Conservation (phyloP, 2,888 invertebrate species). For the Bembecia ichneumoniformis region DNA sequence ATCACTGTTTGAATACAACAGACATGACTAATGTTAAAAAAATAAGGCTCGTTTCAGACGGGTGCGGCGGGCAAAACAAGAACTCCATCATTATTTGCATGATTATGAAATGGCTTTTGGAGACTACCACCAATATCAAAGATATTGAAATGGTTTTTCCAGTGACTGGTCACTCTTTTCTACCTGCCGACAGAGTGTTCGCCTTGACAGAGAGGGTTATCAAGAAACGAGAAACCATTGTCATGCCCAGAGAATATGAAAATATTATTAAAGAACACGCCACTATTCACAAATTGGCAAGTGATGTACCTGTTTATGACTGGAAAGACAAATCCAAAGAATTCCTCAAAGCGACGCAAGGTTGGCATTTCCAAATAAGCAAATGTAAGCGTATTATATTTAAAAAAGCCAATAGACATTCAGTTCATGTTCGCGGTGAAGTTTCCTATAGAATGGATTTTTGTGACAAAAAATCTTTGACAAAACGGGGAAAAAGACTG, state of each 20-base stretch:
- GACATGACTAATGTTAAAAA: conserved; percentile 1
- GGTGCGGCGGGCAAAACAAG: conserved; percentile 5
- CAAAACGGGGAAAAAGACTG: no score
- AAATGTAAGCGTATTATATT: not conserved
- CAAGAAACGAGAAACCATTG: no score
- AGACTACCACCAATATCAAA: no score
- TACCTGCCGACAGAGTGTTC: no score
- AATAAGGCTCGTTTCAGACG: conserved; percentile 4
- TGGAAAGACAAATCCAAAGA: not conserved
- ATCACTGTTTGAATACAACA: conserved; percentile 2
- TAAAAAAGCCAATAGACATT: not conserved
- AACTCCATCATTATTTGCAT: no score
- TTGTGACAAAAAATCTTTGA: no score
- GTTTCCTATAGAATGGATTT: not conserved
- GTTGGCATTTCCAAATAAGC: not conserved
- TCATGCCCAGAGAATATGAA: not conserved
- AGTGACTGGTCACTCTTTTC: no score
- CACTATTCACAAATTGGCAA: not conserved
- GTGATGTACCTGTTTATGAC: not conserved
- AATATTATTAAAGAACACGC: not conserved
- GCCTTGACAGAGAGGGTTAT: no score
- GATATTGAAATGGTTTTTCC: no score
- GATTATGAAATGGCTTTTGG: no score
- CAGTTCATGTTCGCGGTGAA: not conserved
- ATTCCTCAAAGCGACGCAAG: not conserved